These are phyloP conservation scores for Hestina assimilis DNA, from an alignment of 1,140 invertebrate genomes.

Conservation along the genomic window DNA sequence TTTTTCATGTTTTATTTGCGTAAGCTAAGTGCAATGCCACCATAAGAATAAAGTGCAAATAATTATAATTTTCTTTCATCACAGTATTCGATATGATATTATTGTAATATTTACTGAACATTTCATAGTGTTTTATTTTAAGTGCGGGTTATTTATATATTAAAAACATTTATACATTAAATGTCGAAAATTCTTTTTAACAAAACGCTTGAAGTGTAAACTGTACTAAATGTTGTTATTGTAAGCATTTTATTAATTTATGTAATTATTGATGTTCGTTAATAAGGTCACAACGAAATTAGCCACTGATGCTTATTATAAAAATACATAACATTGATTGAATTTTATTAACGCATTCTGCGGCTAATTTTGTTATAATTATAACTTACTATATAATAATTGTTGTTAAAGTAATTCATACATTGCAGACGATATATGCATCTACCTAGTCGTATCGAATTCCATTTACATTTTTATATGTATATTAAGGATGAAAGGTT, in stretches of 20 bases:
- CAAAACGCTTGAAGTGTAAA: not conserved
- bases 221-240: not conserved
- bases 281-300: not conserved
- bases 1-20: too few relatives aligned
- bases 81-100: too few relatives aligned
- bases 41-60: too few relatives aligned
- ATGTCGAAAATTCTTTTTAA: not conserved
- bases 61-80: too few relatives aligned
- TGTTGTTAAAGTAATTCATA: not conserved
- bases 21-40: too few relatives aligned
- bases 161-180: not conserved
- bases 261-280: constrained; percentile 7
- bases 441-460: not conserved
- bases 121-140: too few relatives aligned
- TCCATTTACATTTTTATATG: not conserved
- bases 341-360: not conserved
- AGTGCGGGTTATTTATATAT: too few relatives aligned
- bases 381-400: not conserved
- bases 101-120: too few relatives aligned
- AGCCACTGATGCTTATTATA: not conserved
- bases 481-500: not conserved
- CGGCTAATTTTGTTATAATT: not conserved
- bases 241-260: constrained; percentile 3
- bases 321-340: not conserved
- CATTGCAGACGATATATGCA: not conserved